Percentiles rank a stretch among this genome's conserved stretches.
phyloP scores from a whole-genome alignment of 2,797 vertebrate species.

The Takifugu rubripes region DNA sequence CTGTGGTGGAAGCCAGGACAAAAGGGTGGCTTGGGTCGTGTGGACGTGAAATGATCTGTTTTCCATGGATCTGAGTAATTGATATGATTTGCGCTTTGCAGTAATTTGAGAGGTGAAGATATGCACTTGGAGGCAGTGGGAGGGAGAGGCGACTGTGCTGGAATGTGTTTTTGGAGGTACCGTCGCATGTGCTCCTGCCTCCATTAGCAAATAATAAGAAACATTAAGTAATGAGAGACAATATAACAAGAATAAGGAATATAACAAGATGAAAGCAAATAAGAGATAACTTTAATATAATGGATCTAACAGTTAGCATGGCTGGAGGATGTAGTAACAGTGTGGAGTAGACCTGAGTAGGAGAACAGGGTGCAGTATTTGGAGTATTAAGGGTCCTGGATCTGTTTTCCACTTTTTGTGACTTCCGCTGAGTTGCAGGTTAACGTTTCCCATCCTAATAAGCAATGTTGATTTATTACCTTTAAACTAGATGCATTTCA shows the following conservation, averaged over 20 bases:
- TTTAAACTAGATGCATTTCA: constrained; percentile 63
- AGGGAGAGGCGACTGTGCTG: constrained; percentile 39
- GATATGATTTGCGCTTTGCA: constrained; percentile 66
- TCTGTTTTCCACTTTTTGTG: constrained; percentile 49
- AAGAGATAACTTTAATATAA: no score
- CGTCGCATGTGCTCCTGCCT: constrained; percentile 17
- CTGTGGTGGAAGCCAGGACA: constrained; percentile 36
- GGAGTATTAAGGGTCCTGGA: constrained; percentile 30
- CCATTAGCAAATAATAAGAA: background rate
- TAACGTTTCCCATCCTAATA: constrained; percentile 54
- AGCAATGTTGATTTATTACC: constrained; percentile 68
- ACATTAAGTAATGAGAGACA: no score
- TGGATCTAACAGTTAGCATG: background rate
- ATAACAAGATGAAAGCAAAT: no score
- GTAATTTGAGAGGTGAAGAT: constrained; percentile 58
- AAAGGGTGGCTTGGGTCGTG: constrained; percentile 40
- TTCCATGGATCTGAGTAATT: constrained; percentile 74
- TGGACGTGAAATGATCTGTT: constrained; percentile 68
- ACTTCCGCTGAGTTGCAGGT: constrained; percentile 53
- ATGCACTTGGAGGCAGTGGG: constrained; percentile 31
- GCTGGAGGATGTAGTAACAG: constrained; percentile 25
- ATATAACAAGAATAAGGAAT: no score
- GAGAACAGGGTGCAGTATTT: background rate
- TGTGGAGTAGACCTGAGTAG: constrained; percentile 5
- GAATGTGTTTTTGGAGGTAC: constrained; percentile 10